Evolutionary conservation across 2,797 vertebrate species (phyloP).

Genomic region (Hybognathus amarus): DNA sequence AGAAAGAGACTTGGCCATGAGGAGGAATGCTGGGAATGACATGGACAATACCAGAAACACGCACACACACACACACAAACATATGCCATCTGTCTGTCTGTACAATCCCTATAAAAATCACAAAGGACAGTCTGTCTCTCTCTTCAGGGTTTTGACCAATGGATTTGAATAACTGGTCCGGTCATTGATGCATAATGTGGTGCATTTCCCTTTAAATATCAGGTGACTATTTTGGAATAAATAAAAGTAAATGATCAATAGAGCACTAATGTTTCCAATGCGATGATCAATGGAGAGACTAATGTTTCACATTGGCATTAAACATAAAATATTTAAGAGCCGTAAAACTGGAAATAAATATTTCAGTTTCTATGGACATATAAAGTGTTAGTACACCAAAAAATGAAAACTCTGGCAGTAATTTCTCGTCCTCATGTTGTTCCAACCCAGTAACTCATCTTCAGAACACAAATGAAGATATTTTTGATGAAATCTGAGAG

Average conservation of each 20-base stretch:
- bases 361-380: not conserved
- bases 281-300: not conserved
- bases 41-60: slow-evolving; percentile 26
- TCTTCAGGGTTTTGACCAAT: not conserved
- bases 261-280: not conserved
- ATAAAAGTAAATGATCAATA: not conserved
- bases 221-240: not conserved
- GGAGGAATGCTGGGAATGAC: slow-evolving; percentile 25
- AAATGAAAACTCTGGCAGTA: too few species aligned
- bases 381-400: too few species aligned
- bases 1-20: slow-evolving; percentile 64
- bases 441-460: too few species aligned
- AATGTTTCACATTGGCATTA: not conserved
- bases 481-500: too few species aligned
- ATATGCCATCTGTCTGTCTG: slow-evolving; percentile 14
- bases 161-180: not conserved
- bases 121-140: not conserved
- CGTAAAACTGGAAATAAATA: not conserved
- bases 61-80: slow-evolving; percentile 2
- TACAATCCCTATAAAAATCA: not conserved
- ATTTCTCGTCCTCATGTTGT: too few species aligned
- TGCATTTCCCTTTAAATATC: not conserved
- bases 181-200: not conserved
- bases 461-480: too few species aligned
- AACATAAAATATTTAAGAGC: too few species aligned